Conservation (phyloP, 2,113 vertebrate species). For the Varanus salvator region DNA sequence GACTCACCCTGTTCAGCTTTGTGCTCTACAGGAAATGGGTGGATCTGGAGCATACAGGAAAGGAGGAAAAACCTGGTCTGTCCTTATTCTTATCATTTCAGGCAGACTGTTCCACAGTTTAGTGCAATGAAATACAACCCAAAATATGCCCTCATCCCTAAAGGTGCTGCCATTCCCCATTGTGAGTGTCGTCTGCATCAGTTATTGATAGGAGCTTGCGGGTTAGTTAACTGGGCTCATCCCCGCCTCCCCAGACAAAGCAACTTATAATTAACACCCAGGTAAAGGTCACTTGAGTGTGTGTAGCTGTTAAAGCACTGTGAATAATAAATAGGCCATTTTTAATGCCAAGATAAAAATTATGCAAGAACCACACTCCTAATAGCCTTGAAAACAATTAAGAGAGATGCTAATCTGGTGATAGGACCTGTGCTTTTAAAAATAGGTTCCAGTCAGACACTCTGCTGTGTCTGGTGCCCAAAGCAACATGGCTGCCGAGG, state of each 20-base stretch:
- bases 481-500: neutral
- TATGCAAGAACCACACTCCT: slow-evolving; percentile 37
- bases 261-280: slow-evolving; percentile 78
- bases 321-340: slow-evolving; percentile 60
- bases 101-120: neutral
- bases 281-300: slow-evolving; percentile 68
- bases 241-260: slow-evolving; percentile 69
- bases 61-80: slow-evolving; percentile 8
- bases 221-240: slow-evolving; percentile 71
- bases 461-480: neutral
- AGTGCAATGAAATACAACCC: neutral
- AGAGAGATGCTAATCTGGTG: slow-evolving; percentile 29
- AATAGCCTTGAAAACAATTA: slow-evolving; percentile 60
- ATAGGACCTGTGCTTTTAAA: slow-evolving; percentile 18
- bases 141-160: neutral
- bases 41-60: neutral
- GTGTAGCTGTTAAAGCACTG: slow-evolving; percentile 45
- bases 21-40: slow-evolving; percentile 41
- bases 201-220: slow-evolving; percentile 77
- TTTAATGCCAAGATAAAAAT: slow-evolving; percentile 60
- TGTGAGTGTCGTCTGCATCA: slow-evolving; percentile 65
- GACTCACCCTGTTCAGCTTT: slow-evolving; percentile 33
- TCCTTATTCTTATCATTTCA: neutral
- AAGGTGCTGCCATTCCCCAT: slow-evolving; percentile 22
- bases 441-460: neutral